Percentiles rank a stretch among this genome's conserved stretches.
phyloP scores from a whole-genome alignment of 1,140 invertebrate species.

The Drosophila tsacasi region DNA sequence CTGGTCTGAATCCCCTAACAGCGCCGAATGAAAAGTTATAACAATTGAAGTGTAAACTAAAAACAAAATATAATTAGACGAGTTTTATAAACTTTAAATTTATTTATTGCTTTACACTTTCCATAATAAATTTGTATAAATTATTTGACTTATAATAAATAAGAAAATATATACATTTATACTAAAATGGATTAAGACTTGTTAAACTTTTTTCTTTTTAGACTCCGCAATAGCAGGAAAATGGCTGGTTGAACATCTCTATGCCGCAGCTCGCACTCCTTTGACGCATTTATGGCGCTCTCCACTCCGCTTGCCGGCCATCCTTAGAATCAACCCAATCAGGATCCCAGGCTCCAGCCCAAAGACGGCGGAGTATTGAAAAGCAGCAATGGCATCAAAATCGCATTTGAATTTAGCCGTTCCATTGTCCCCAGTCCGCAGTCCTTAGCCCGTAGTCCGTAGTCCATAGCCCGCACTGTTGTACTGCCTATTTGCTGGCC shows the following conservation, averaged over 20 bases:
- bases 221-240: background rate
- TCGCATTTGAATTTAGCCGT: constrained; percentile 82
- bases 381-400: constrained; percentile 79
- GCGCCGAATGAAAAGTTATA: background rate
- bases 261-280: constrained; percentile 29
- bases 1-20: background rate
- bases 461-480: background rate
- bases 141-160: no score
- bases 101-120: no score
- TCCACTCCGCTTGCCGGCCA: background rate
- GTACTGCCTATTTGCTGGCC: constrained; percentile 39
- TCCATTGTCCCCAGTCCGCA: constrained; percentile 27
- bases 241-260: constrained; percentile 4
- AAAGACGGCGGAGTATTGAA: constrained; percentile 70
- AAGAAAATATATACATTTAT: no score
- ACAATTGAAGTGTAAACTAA: background rate
- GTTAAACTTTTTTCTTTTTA: background rate
- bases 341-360: constrained; percentile 37
- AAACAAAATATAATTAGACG: background rate
- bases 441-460: background rate
- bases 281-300: constrained; percentile 50
- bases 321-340: constrained; percentile 17
- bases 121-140: no score
- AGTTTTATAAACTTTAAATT: no score
- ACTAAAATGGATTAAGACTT: background rate